Evolutionary conservation across 1,140 invertebrate genomes (phyloP).

Genomic region (Macrobrachium rosenbergii): DNA sequence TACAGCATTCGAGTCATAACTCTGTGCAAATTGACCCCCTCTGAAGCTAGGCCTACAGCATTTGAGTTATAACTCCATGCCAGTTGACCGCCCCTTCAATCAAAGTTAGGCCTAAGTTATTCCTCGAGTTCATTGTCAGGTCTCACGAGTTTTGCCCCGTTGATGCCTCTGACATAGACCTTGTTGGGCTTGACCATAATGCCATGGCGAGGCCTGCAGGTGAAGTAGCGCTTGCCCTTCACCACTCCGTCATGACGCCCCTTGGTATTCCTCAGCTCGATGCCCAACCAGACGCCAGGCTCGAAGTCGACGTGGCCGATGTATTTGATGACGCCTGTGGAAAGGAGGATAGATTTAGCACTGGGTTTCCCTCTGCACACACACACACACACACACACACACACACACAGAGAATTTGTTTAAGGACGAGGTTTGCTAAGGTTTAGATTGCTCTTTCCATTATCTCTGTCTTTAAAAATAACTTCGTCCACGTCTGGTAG

Average conservation of each 20-base stretch:
- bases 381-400: neutral
- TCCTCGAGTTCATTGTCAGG: constrained; percentile 54
- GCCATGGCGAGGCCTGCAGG: constrained; percentile 72
- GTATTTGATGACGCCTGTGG: constrained; percentile 70
- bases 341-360: neutral
- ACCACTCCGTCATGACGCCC: constrained; percentile 74
- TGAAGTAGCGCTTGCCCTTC: constrained; percentile 73
- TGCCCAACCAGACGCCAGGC: constrained; percentile 74
- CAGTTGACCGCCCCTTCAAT: no score
- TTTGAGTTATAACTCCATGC: no score
- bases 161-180: constrained; percentile 75
- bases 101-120: no score
- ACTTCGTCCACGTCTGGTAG: no score
- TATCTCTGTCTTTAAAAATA: no score
- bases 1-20: no score
- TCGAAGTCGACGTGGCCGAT: constrained; percentile 74
- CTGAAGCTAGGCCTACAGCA: neutral
- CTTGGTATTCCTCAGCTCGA: constrained; percentile 72
- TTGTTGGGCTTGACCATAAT: constrained; percentile 73
- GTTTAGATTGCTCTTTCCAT: neutral
- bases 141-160: constrained; percentile 72
- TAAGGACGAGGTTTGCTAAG: neutral
- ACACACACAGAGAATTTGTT: neutral
- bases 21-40: neutral
- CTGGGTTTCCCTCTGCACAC: neutral